A percentile compares a stretch with the other conserved stretches of the same genome.
Evolutionary conservation across 2,888 invertebrate genomes (phyloP).

Genomic region (Chrysolina americana): DNA sequence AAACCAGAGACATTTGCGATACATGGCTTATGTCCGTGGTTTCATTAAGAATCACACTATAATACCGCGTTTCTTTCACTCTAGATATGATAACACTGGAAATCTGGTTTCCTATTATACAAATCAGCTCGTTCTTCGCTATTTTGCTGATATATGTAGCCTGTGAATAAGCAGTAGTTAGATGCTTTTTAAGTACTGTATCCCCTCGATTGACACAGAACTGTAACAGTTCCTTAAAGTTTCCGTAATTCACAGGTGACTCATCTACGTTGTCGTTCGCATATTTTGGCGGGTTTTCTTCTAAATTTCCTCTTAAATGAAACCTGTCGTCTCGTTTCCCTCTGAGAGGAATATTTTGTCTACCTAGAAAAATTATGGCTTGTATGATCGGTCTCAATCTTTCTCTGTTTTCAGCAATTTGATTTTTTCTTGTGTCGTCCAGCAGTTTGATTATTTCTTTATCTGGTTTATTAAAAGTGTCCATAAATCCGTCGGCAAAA

Average conservation of each 20-base stretch:
- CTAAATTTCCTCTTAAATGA: background rate
- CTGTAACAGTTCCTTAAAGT: too few relatives aligned
- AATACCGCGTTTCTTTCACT: background rate
- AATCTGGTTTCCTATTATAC: slow-evolving; percentile 20
- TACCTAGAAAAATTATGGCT: slow-evolving; percentile 41
- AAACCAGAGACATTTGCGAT: slow-evolving; percentile 6
- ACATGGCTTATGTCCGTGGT: background rate
- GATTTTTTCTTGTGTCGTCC: background rate
- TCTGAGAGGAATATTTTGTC: slow-evolving; percentile 42
- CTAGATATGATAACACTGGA: background rate
- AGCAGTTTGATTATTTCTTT: background rate
- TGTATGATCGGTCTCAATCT: slow-evolving; percentile 38
- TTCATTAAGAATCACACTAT: background rate
- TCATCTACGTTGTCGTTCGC: background rate
- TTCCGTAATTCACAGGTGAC: background rate
- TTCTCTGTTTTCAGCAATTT: slow-evolving; percentile 42
- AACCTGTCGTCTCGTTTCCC: slow-evolving; percentile 29
- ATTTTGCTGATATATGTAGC: slow-evolving; percentile 39
- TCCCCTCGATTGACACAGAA: slow-evolving; percentile 33
- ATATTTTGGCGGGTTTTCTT: background rate
- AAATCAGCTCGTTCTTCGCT: slow-evolving; percentile 30
- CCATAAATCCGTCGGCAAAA: background rate
- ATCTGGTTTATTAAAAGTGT: background rate
- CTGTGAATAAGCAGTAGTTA: slow-evolving; percentile 28
- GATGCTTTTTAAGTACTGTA: slow-evolving; percentile 28